A percentile compares a stretch with the other conserved stretches of the same genome.
Conservation (phyloP, 1,140 invertebrate genomes). For the Daktulosphaira vitifoliae region DNA sequence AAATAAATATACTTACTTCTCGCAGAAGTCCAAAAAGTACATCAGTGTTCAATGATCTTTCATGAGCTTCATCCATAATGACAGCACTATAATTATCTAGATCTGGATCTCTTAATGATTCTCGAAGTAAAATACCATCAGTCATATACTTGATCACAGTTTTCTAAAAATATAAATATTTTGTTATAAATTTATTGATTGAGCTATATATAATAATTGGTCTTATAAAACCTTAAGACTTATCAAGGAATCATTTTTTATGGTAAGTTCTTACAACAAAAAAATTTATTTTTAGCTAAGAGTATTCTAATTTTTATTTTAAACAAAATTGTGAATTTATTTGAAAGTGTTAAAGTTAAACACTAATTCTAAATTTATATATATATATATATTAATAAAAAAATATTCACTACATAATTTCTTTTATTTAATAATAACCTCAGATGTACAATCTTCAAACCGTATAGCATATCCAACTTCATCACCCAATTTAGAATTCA, state of each 20-base stretch:
- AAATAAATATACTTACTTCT: conserved; percentile 55
- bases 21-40: conserved; percentile 93
- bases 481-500: conserved; percentile 72
- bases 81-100: conserved; percentile 92
- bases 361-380: no score
- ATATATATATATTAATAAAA: no score
- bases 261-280: no score
- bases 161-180: conserved; percentile 47
- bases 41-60: conserved; percentile 93
- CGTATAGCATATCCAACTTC: conserved; percentile 95
- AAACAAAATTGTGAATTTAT: no score
- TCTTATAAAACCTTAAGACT: no score
- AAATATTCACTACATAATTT: no score
- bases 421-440: conserved; percentile 55
- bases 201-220: no score
- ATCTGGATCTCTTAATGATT: conserved; percentile 89
- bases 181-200: no score
- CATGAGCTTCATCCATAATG: conserved; percentile 99
- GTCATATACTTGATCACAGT: conserved; percentile 99
- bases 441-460: conserved; percentile 97
- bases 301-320: no score
- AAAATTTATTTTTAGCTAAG: no score
- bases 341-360: no score
- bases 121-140: conserved; percentile 92
- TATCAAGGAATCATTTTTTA: no score